Evolutionary conservation across 2,888 invertebrate species (phyloP), one percentile per base, ranked within the genome.

Genomic region (Himalopsyche kuldschensis): DNA sequence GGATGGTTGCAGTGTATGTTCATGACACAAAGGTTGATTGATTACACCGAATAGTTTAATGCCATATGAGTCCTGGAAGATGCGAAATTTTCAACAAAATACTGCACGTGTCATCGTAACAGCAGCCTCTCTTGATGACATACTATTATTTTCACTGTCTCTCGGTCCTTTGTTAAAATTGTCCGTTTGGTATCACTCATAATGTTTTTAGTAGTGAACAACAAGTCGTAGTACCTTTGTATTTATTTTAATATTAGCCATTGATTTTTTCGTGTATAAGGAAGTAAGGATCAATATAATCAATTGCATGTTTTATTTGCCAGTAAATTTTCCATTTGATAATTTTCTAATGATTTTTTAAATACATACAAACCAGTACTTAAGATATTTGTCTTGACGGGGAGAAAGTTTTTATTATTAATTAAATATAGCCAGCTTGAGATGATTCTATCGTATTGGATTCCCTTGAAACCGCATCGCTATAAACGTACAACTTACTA

Each of bases 1-100:
- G 27, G 27, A 69, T 69, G 69, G 69, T 10, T 69, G 69, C 69
- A 69, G 27, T 69, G 69, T 55, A 20, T 69, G 69, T 4, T 69
- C 11, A 15, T 69, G 69, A 69, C 69, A 30, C 27, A 30, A 69
- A 1, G 69, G 69, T 69, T 69, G 69, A 69, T 69, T 69, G 69
- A 69, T 69, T 69, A 69, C 69, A 27, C 69, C 24, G 27, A 69
- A 69, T 69, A 69, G 27, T 69, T 69, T 69, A 48, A 78, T 47
- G 48, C 78, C 78, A 48, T 47, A 78, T 78, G 78, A 78, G 78
- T n/a, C 78, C n/a, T 17, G 78, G 27, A 77, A 77, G 41, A 27
- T 77, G 27, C 24, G 27, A 69, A 11, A 69, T 69, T 69, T 69
- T 27, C 69, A 69, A 69, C 69, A 69, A 69, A 30, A 69, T 30